These are phyloP conservation scores for Caenorhabditis inopinata DNA, from an alignment of 1,140 invertebrate genomes.

Conservation along the genomic window DNA sequence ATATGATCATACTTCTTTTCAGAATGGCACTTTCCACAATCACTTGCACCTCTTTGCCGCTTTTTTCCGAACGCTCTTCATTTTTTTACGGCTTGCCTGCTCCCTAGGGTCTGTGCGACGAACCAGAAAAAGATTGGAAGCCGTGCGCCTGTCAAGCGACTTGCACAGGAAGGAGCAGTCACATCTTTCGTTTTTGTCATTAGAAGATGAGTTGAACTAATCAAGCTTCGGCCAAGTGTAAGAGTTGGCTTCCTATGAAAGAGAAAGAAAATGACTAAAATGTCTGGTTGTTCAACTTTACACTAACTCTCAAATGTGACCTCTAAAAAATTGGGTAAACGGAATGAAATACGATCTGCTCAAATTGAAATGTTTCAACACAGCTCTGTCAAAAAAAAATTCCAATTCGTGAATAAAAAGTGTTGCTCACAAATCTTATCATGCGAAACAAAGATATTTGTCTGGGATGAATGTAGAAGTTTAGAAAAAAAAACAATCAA, in stretches of 20 bases:
- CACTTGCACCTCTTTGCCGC: conserved; percentile 6
- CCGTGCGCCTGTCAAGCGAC: background rate
- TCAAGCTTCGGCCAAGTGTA: conserved; percentile 6
- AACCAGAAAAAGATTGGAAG: conserved; percentile 13
- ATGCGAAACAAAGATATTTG: too few relatives aligned
- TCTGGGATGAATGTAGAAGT: too few relatives aligned
- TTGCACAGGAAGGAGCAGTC: background rate
- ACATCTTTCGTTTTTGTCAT: conserved; percentile 24
- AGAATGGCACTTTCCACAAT: background rate
- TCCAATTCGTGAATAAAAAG: background rate
- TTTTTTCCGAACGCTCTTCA: conserved; percentile 15
- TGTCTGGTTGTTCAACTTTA: background rate
- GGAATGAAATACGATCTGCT: background rate
- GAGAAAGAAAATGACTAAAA: background rate
- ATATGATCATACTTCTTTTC: background rate
- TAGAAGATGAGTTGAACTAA: conserved; percentile 29
- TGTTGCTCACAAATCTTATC: background rate
- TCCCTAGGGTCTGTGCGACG: background rate
- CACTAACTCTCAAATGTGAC: background rate
- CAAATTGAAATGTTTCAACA: background rate
- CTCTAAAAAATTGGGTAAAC: background rate
- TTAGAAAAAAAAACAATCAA: too few relatives aligned
- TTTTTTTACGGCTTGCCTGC: background rate
- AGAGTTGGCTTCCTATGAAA: background rate
- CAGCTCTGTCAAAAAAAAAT: conserved; percentile 14